These are phyloP conservation scores for Telmatochromis sp. DNA, from an alignment of 2,113 vertebrate genomes.

Conservation along the genomic window DNA sequence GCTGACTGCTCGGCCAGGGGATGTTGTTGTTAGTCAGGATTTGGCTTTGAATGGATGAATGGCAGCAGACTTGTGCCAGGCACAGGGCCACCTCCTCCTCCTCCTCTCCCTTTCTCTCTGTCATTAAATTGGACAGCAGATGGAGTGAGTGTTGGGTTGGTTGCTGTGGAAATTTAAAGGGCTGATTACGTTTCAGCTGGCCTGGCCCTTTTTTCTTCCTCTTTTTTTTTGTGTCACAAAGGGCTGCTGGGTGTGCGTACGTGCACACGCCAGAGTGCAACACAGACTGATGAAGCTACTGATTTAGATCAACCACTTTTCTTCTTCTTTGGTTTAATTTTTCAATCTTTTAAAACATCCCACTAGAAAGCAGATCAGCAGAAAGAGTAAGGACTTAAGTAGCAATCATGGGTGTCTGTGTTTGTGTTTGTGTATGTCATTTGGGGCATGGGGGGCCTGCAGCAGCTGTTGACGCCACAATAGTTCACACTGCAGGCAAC, in stretches of 20 bases:
- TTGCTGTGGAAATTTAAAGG: slow-evolving; percentile 59
- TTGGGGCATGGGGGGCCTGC: neutral
- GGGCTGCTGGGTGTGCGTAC: neutral
- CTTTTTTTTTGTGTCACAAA: neutral
- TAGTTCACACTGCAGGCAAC: slow-evolving; percentile 9
- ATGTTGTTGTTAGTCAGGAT: slow-evolving; percentile 20
- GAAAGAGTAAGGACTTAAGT: neutral
- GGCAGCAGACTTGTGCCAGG: slow-evolving; percentile 60
- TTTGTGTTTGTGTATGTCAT: neutral
- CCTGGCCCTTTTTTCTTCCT: neutral
- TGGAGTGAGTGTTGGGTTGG: slow-evolving; percentile 48
- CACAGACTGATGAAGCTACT: neutral
- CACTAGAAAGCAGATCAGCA: neutral
- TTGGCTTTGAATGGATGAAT: slow-evolving; percentile 46
- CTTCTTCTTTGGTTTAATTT: neutral
- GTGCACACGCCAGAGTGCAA: neutral
- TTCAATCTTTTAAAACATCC: neutral
- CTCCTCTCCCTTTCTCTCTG: neutral
- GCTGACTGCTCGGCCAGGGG: neutral
- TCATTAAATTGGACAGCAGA: slow-evolving; percentile 67
- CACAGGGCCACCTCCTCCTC: slow-evolving; percentile 36
- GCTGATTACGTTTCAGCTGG: slow-evolving; percentile 35
- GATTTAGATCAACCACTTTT: neutral
- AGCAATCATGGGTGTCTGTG: neutral
- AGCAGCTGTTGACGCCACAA: slow-evolving; percentile 47